phyloP scores from a whole-genome alignment of 2,888 invertebrate genomes.

The Pollenia amentaria region DNA sequence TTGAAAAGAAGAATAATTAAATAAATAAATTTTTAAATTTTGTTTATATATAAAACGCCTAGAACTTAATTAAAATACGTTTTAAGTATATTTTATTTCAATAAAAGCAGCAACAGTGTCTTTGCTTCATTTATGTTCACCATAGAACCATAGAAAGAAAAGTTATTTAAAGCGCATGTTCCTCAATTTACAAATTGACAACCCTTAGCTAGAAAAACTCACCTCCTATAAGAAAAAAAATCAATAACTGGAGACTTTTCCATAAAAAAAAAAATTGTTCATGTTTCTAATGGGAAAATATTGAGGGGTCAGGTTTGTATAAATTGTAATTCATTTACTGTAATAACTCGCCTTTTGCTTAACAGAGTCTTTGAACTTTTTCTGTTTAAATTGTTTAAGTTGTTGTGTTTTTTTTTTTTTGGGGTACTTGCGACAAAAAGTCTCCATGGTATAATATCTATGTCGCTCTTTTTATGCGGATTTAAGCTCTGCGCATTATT shows the following conservation, averaged over 20 bases:
- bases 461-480: conserved; percentile 72
- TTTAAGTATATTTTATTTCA: neutral
- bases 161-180: conserved; percentile 50
- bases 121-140: conserved; percentile 44
- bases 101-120: conserved; percentile 59
- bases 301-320: conserved; percentile 44
- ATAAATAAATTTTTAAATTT: too few species aligned
- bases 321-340: neutral
- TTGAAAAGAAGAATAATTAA: too few species aligned
- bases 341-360: neutral
- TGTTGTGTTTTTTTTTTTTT: neutral
- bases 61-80: too few species aligned
- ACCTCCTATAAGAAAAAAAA: conserved; percentile 44
- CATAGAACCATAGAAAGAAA: conserved; percentile 1
- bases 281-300: neutral
- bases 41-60: too few species aligned
- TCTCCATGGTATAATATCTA: conserved; percentile 33
- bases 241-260: conserved; percentile 69
- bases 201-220: conserved; percentile 47
- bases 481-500: conserved; percentile 69
- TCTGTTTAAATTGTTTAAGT: conserved; percentile 37
- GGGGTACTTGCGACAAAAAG: conserved; percentile 26
- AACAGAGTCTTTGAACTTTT: conserved; percentile 19
- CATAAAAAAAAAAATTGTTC: neutral
- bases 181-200: conserved; percentile 34